A percentile compares a stretch with the other conserved stretches of the same genome.
These are phyloP conservation scores for Crocallis elinguaria DNA, from an alignment of 2,888 invertebrate species.

Conservation along the genomic window DNA sequence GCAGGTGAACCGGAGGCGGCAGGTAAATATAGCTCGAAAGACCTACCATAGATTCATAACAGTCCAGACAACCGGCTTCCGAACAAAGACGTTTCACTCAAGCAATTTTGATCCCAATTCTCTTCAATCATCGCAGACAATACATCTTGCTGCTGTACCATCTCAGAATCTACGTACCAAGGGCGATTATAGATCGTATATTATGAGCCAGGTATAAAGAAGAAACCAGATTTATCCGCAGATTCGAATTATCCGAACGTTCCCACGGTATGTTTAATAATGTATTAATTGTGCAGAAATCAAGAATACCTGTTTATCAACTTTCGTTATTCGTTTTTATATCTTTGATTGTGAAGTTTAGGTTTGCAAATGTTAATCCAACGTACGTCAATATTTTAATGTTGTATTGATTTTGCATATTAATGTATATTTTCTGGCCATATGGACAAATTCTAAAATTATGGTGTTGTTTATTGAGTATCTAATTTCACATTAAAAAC, in stretches of 20 bases:
- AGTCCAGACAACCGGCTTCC: background rate
- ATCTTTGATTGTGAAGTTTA: no score
- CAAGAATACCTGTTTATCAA: constrained; percentile 11
- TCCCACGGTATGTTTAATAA: constrained; percentile 15
- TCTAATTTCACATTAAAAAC: no score
- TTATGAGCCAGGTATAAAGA: constrained; percentile 3
- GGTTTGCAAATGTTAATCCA: no score
- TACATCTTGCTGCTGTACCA: background rate
- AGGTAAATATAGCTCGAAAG: no score
- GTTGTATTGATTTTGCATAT: no score
- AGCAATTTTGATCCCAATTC: background rate
- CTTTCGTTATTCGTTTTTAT: constrained; percentile 6
- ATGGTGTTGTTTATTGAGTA: no score
- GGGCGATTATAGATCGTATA: background rate
- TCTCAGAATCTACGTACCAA: background rate
- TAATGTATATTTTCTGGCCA: no score
- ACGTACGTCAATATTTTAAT: no score
- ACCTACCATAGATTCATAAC: background rate
- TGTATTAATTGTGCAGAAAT: constrained; percentile 10
- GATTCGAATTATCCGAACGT: background rate
- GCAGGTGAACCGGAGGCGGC: no score
- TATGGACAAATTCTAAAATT: no score
- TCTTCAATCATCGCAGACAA: background rate
- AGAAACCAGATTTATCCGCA: constrained; percentile 2
- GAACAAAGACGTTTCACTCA: background rate